phyloP scores from a whole-genome alignment of 2,888 invertebrate species.

The Mythimna vitellina region DNA sequence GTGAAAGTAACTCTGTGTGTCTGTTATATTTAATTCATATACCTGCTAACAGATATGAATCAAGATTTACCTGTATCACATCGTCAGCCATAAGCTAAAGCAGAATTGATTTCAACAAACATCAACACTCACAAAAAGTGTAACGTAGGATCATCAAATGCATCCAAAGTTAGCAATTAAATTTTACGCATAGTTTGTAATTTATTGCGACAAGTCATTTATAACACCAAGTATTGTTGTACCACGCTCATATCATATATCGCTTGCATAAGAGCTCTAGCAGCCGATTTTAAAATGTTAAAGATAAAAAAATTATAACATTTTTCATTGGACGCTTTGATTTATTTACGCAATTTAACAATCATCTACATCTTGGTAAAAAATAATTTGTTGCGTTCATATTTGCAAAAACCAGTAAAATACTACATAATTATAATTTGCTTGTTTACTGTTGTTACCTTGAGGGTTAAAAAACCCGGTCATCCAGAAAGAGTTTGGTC shows the following conservation, averaged over 20 bases:
- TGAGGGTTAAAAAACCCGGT: conserved; percentile 98
- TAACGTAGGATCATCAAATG: neutral
- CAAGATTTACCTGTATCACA: neutral
- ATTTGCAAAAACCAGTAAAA: no score
- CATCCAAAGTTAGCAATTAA: neutral
- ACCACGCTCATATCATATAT: neutral
- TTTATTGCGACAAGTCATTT: neutral
- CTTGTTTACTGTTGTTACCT: conserved; percentile 86
- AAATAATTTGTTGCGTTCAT: no score
- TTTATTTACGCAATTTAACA: neutral
- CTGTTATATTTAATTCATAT: no score
- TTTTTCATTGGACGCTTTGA: neutral
- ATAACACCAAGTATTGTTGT: no score
- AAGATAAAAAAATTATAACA: neutral
- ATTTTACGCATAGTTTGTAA: neutral
- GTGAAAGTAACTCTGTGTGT: neutral
- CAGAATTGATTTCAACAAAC: neutral
- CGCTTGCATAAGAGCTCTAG: neutral
- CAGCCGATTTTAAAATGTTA: neutral
- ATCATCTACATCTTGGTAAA: neutral
- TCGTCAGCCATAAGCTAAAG: neutral
- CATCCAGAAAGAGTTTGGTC: conserved; percentile 97
- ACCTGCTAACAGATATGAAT: neutral
- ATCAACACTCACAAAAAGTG: neutral
- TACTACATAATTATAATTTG: no score